These are phyloP conservation scores for Cricetomys ansorgei DNA, from an alignment of 2,113 vertebrate genomes.

Conservation along the genomic window DNA sequence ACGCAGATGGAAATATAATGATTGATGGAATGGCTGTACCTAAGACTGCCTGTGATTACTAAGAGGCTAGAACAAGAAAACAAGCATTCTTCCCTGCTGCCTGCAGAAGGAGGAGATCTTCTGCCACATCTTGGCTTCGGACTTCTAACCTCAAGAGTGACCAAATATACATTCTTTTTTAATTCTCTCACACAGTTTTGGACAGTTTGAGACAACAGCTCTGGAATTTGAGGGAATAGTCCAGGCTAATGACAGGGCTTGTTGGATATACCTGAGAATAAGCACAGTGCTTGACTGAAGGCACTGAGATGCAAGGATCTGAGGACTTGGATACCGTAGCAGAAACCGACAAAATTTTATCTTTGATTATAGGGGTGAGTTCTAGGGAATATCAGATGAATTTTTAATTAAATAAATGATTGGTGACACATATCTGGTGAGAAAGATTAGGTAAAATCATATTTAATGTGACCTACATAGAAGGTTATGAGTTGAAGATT, in stretches of 20 bases:
- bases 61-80: neutral
- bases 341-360: neutral
- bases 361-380: neutral
- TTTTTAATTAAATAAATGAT: neutral
- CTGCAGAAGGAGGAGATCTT: neutral
- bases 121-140: neutral
- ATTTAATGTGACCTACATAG: no score
- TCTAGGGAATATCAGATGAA: neutral
- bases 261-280: neutral
- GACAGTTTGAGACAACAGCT: neutral
- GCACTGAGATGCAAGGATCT: no score
- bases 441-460: neutral
- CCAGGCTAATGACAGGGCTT: neutral
- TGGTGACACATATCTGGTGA: neutral
- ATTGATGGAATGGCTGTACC: accelerated
- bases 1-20: neutral
- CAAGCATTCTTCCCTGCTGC: neutral
- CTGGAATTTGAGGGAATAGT: neutral
- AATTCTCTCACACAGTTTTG: neutral
- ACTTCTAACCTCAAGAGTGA: neutral
- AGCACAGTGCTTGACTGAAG: neutral
- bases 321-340: neutral
- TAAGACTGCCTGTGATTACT: neutral
- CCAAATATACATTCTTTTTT: neutral
- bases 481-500: neutral